Evolutionary conservation across 2,113 vertebrate species (phyloP).

Genomic region (Orientallactaga bullata): DNA sequence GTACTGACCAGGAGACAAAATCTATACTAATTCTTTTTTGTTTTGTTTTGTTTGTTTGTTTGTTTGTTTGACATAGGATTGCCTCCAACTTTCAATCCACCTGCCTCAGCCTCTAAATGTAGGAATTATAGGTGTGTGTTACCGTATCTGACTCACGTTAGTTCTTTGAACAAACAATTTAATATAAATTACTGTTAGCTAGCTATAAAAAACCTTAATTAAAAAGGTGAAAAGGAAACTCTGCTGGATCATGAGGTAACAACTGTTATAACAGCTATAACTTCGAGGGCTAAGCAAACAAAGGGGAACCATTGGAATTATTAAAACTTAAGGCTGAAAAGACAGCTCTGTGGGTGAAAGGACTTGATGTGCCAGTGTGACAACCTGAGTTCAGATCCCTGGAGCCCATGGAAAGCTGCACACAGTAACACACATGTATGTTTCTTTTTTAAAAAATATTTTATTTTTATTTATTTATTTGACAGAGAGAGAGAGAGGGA

Average conservation of each 20-base stretch:
- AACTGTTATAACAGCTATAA: background rate
- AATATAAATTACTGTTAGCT: background rate
- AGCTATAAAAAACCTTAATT: background rate
- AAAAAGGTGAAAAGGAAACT: background rate
- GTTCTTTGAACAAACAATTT: background rate
- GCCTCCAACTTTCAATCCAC: background rate
- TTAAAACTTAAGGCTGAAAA: background rate
- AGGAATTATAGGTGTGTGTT: background rate
- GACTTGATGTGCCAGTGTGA: too few species aligned
- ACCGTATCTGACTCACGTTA: background rate
- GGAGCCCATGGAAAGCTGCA: too few species aligned
- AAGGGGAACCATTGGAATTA: constrained; percentile 13
- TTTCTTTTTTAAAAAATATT: too few species aligned
- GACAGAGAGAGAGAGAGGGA: too few species aligned
- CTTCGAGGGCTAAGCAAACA: background rate
- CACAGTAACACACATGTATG: too few species aligned
- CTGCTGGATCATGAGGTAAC: background rate
- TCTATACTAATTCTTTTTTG: background rate
- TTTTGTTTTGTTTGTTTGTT: background rate
- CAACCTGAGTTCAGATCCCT: too few species aligned
- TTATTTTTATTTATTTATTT: too few species aligned
- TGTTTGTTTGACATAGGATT: background rate
- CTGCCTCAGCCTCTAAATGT: background rate
- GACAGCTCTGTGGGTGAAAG: too few species aligned
- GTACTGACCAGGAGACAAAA: background rate